phyloP scores from a whole-genome alignment of 2,797 vertebrate genomes.

The Neopelma chrysocephalum region DNA sequence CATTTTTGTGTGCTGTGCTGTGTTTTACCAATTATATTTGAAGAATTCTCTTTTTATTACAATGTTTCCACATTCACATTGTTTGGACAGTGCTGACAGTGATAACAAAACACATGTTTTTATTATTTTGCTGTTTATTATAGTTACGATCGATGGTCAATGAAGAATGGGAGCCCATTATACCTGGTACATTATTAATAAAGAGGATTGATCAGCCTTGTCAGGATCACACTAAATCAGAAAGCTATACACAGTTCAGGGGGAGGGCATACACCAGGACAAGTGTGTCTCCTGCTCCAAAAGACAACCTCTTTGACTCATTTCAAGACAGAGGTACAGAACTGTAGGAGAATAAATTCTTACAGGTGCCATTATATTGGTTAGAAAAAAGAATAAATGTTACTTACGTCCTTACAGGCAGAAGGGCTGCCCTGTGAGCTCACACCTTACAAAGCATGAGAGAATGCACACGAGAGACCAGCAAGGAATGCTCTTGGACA shows the following conservation, averaged over 20 bases:
- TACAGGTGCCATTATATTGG: background rate
- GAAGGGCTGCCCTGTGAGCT: background rate
- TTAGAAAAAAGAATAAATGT: background rate
- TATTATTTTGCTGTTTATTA: background rate
- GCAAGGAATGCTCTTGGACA: background rate
- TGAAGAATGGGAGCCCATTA: background rate
- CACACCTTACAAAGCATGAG: background rate
- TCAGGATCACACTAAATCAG: background rate
- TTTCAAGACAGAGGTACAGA: background rate
- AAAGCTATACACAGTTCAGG: background rate
- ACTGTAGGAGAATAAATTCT: background rate
- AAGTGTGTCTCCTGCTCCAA: background rate
- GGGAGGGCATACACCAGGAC: background rate
- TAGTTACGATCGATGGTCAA: background rate
- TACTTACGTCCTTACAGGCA: background rate
- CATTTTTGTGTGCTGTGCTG: background rate
- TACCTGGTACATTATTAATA: background rate
- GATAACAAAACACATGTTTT: background rate
- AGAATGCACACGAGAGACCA: background rate
- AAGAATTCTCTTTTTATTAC: background rate
- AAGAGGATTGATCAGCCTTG: background rate
- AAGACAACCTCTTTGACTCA: background rate
- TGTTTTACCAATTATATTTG: background rate
- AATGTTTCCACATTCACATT: background rate
- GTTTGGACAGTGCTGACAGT: background rate